These are phyloP conservation scores for Corythornis vintsioides DNA, from an alignment of 2,113 vertebrate genomes.

Conservation along the genomic window DNA sequence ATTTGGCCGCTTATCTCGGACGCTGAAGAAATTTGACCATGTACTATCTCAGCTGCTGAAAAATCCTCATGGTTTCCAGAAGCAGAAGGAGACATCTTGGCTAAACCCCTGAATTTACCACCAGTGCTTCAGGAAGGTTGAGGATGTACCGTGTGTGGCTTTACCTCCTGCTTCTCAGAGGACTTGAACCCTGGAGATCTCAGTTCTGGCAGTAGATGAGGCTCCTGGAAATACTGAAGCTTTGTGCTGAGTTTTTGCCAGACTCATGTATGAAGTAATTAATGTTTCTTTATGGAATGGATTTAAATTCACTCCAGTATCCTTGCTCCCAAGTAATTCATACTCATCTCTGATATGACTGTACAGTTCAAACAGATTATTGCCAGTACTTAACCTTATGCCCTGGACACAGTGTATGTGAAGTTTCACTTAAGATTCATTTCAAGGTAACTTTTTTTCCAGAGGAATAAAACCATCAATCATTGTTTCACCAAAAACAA, in stretches of 20 bases:
- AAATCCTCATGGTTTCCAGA: background rate
- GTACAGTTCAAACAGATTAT: background rate
- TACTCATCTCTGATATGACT: background rate
- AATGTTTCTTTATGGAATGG: constrained; percentile 5
- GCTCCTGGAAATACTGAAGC: background rate
- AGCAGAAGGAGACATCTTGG: background rate
- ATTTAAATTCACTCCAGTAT: background rate
- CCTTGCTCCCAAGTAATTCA: background rate
- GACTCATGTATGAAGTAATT: background rate
- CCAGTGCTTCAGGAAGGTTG: background rate
- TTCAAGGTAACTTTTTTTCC: background rate
- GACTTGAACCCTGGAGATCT: background rate
- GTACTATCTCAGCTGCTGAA: background rate
- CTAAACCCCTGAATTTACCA: background rate
- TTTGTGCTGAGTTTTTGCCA: background rate
- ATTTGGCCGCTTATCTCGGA: background rate
- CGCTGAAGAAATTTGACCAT: background rate
- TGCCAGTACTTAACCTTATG: background rate
- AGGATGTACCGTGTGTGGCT: accelerated
- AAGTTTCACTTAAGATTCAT: constrained; percentile 18
- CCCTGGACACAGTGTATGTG: background rate
- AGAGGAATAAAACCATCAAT: background rate
- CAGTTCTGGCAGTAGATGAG: background rate
- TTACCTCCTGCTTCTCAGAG: background rate
- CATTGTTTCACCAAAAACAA: background rate